Evolutionary conservation across 1,140 invertebrate genomes (phyloP).

Genomic region (Plodia interpunctella): DNA sequence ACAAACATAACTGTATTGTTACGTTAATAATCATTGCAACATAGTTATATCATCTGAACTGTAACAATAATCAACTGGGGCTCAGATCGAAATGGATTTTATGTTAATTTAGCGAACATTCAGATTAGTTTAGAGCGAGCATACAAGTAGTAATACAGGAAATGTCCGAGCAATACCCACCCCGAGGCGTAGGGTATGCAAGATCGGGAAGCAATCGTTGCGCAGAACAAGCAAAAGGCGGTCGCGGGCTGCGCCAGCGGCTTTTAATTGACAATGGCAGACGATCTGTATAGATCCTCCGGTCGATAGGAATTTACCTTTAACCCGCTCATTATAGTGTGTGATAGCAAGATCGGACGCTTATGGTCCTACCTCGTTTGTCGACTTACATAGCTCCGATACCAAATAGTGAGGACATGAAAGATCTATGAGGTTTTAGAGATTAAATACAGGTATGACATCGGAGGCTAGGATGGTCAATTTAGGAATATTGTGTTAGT

Average conservation of each 20-base stretch:
- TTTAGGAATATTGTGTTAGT: too few species aligned
- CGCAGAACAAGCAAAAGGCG: conserved; percentile 66
- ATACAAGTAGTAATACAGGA: conserved; percentile 63
- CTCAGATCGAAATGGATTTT: conserved; percentile 64
- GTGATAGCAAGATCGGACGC: conserved; percentile 14
- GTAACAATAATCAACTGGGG: conserved; percentile 39
- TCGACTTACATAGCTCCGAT: conserved; percentile 11
- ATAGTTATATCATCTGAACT: background rate
- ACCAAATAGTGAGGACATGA: background rate
- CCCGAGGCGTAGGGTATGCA: conserved; percentile 58
- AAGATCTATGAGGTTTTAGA: background rate
- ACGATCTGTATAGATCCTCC: conserved; percentile 36
- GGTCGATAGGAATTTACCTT: conserved; percentile 44
- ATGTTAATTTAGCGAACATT: conserved; percentile 62
- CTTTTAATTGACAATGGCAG: conserved; percentile 63
- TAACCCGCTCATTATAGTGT: conserved; percentile 39
- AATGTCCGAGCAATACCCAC: conserved; percentile 58
- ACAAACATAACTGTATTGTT: too few species aligned
- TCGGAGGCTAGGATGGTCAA: too few species aligned
- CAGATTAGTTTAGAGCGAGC: conserved; percentile 46
- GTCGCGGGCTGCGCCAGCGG: conserved; percentile 45
- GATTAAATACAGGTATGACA: too few species aligned
- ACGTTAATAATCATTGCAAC: too few species aligned
- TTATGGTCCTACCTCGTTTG: conserved; percentile 12
- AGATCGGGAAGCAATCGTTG: conserved; percentile 55